Evolutionary conservation across 2,797 vertebrate species (phyloP).

Genomic region (Rhinogobio ventralis): DNA sequence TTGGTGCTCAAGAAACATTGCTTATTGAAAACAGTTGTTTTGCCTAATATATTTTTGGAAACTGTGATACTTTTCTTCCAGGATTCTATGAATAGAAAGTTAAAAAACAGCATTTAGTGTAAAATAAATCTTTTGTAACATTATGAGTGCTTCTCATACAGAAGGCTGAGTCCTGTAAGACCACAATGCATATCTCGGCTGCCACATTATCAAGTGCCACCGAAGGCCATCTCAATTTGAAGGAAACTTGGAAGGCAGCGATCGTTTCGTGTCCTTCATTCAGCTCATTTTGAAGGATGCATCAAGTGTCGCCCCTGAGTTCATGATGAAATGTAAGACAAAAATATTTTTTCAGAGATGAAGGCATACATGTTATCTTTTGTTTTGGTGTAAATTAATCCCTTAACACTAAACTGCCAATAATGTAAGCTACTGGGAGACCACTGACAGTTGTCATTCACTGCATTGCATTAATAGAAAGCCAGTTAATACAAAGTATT

Average conservation of each 20-base stretch:
- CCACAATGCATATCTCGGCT: not conserved
- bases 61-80: not conserved
- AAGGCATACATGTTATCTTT: not conserved
- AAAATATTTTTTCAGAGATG: not conserved
- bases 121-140: too few relatives aligned
- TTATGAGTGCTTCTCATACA: not conserved
- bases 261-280: not conserved
- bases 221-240: not conserved
- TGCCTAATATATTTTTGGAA: not conserved
- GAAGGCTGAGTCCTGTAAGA: not conserved
- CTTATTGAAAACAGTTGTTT: not conserved
- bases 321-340: too few relatives aligned
- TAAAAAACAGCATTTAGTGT: not conserved
- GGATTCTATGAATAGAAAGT: not conserved
- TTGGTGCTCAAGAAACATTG: not conserved
- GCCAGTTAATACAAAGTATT: not conserved
- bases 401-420: not conserved
- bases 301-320: too few relatives aligned
- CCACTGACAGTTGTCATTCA: not conserved
- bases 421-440: not conserved
- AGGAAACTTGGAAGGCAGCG: not conserved
- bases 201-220: too few relatives aligned
- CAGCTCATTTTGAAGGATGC: not conserved
- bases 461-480: not conserved
- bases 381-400: not conserved